Conservation (phyloP, 2,797 vertebrate genomes). For the Adelosebastes latens region DNA sequence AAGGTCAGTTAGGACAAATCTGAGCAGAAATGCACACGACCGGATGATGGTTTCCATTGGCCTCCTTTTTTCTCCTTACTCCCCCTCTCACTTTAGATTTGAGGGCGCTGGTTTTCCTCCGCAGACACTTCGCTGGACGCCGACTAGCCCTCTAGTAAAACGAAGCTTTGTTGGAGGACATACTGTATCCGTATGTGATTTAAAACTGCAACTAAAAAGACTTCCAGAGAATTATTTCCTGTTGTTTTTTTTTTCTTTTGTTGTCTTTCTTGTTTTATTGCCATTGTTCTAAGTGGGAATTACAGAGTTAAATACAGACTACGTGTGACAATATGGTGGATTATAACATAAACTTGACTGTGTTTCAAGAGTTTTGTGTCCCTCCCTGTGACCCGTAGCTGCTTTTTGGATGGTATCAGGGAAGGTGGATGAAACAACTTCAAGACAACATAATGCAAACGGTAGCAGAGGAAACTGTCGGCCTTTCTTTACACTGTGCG, state of each 20-base stretch:
- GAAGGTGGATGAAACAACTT: constrained; percentile 28
- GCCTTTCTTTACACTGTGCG: constrained; percentile 43
- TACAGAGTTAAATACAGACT: constrained; percentile 72
- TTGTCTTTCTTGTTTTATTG: constrained; percentile 77
- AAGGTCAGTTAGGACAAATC: constrained; percentile 34
- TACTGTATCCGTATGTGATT: constrained; percentile 66
- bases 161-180: constrained; percentile 59
- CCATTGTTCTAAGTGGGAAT: constrained; percentile 78
- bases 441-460: constrained; percentile 29
- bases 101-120: constrained; percentile 46
- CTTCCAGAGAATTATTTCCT: constrained; percentile 72
- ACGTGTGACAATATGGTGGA: constrained; percentile 75
- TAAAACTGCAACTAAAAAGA: constrained; percentile 63
- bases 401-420: constrained; percentile 40
- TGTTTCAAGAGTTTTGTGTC: constrained; percentile 66
- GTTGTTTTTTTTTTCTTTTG: constrained; percentile 70
- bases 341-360: constrained; percentile 64
- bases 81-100: constrained; percentile 28
- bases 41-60: constrained; percentile 22
- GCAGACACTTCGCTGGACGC: constrained; percentile 47
- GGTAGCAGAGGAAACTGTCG: constrained; percentile 41
- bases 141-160: constrained; percentile 35
- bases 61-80: constrained; percentile 36
- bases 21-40: constrained; percentile 34
- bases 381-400: constrained; percentile 60